Percentiles rank a stretch among this genome's conserved stretches.
Conservation (phyloP, 2,113 vertebrate genomes). For the Gallinago media region DNA sequence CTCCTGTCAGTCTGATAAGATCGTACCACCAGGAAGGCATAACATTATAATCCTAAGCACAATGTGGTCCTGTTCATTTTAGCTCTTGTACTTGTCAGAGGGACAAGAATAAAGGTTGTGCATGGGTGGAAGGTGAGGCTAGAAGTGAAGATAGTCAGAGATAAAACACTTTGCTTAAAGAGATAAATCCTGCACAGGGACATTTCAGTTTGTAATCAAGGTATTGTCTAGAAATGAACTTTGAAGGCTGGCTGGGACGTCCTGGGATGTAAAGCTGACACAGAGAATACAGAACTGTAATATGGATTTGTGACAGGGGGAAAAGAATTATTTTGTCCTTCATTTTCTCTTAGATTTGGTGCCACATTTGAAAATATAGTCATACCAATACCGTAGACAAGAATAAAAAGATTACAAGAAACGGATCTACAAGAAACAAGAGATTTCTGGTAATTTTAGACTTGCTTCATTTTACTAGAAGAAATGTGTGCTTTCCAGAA, state of each 20-base stretch:
- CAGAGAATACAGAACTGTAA: neutral
- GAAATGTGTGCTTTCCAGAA: neutral
- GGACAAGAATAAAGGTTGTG: slow-evolving; percentile 42
- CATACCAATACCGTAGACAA: neutral
- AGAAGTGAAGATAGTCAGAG: neutral
- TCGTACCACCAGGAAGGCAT: slow-evolving; percentile 5
- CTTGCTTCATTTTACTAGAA: neutral
- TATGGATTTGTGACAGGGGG: neutral
- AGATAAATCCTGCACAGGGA: neutral
- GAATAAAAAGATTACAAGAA: slow-evolving; percentile 8
- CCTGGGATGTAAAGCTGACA: neutral
- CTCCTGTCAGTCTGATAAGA: slow-evolving; percentile 41
- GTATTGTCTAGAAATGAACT: slow-evolving; percentile 41
- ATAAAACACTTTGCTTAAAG: slow-evolving; percentile 19
- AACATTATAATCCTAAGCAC: slow-evolving; percentile 46
- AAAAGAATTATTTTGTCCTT: neutral
- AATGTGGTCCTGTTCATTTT: slow-evolving; percentile 49
- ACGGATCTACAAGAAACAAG: neutral
- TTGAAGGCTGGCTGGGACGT: neutral
- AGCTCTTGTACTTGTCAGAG: slow-evolving; percentile 55
- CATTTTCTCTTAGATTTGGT: neutral
- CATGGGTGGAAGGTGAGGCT: neutral
- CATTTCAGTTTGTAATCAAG: slow-evolving; percentile 30
- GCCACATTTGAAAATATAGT: neutral
- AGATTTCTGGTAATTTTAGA: neutral